phyloP scores from a whole-genome alignment of 2,797 vertebrate species.

The Nannoperca australis region DNA sequence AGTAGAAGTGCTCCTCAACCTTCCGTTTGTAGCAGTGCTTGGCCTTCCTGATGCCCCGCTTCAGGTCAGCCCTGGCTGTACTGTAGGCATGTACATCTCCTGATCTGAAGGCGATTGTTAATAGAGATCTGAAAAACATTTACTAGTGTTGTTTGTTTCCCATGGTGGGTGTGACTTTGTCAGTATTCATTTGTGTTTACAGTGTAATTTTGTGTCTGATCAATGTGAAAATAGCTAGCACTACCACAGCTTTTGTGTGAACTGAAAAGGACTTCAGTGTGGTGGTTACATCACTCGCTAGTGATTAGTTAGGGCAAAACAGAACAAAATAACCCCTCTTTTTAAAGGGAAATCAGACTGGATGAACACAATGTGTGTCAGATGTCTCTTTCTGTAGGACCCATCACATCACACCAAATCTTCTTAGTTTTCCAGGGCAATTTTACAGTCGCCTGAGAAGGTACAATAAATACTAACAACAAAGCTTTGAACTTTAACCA shows the following conservation, averaged over 20 bases:
- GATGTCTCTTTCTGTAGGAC: background rate
- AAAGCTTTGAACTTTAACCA: background rate
- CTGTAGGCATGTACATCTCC: too few relatives aligned
- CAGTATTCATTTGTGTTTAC: background rate
- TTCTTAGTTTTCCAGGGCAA: background rate
- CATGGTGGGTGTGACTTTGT: too few relatives aligned
- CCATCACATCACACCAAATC: too few relatives aligned
- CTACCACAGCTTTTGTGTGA: background rate
- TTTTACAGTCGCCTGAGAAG: background rate
- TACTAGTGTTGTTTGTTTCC: background rate
- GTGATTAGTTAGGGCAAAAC: background rate
- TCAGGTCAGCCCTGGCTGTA: too few relatives aligned
- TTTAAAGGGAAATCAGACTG: background rate
- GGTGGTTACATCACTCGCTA: too few relatives aligned
- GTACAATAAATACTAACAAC: background rate
- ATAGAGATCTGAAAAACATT: background rate
- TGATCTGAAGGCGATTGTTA: too few relatives aligned
- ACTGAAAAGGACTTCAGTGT: too few relatives aligned
- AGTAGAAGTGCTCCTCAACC: too few relatives aligned
- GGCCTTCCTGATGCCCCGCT: too few relatives aligned
- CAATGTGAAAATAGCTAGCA: too few relatives aligned
- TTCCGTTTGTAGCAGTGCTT: too few relatives aligned
- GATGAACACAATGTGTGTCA: background rate
- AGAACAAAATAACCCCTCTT: background rate
- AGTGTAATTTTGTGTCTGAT: too few relatives aligned